These are phyloP conservation scores for Alsophila aescularia DNA, from an alignment of 2,888 invertebrate species.

Conservation along the genomic window DNA sequence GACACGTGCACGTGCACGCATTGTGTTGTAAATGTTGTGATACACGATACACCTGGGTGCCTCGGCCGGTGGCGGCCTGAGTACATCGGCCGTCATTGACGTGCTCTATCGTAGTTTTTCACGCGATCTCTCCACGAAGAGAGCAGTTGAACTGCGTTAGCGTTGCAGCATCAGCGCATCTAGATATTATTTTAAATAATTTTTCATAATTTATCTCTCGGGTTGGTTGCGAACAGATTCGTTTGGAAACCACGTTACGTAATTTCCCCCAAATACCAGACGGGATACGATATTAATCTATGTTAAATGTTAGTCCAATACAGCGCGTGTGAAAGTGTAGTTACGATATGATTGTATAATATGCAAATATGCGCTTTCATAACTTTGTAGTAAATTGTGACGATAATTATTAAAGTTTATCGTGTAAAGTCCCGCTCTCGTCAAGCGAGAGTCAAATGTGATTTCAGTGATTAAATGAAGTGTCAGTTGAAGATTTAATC, in stretches of 20 bases:
- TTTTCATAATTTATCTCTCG: constrained; percentile 26
- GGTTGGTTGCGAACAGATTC: constrained; percentile 32
- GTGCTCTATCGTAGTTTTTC: constrained; percentile 77
- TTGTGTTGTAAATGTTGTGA: constrained; percentile 31
- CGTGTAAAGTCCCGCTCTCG: constrained; percentile 24
- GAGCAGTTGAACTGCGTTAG: constrained; percentile 74
- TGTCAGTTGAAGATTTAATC: constrained; percentile 38
- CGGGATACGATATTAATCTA: background rate
- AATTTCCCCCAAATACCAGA: constrained; percentile 8
- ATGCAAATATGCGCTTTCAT: constrained; percentile 55
- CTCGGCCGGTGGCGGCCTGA: constrained; percentile 22
- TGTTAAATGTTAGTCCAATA: constrained; percentile 1
- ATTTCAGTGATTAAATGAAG: constrained; percentile 43
- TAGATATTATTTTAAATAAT: constrained; percentile 29
- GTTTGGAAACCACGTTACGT: constrained; percentile 11
- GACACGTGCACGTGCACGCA: constrained; percentile 35
- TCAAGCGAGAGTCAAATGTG: constrained; percentile 14
- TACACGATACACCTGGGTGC: constrained; percentile 41
- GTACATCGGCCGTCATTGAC: constrained; percentile 54
- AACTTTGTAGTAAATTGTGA: constrained; percentile 53
- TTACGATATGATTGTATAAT: constrained; percentile 49
- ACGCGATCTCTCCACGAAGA: constrained; percentile 81
- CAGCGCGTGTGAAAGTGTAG: constrained; percentile 49
- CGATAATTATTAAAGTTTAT: constrained; percentile 46
- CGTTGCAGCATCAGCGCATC: constrained; percentile 63